Base-by-base conservation (phyloP, 64 coral and sea anemone genomes). In the Dendronephthya gigantea region DNA sequence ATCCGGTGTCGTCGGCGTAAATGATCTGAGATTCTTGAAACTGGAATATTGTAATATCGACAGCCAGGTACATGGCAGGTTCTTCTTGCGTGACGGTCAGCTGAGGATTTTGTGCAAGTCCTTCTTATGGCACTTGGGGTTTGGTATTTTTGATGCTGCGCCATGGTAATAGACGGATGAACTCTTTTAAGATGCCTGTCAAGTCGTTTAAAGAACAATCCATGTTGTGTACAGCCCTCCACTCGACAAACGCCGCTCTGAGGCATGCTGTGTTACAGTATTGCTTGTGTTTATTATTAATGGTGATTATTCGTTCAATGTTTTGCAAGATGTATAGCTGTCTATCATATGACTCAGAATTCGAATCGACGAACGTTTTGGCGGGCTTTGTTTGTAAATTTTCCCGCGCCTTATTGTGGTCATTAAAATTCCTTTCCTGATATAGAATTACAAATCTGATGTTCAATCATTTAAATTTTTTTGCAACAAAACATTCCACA, bases 181-280 rank as follows among this genome's bases (percentile, higher is more conserved):
- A 79, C 72, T 79, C 72, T 79, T 33, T 79, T 79, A 10, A 79
- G 36, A 33, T 79, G 72, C 36, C 72, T 30, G 22, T 79, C 72
- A 10, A 79, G 72, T 33, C 72, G 72, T 33, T 79, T 79, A 29
- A 79, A 79, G 36, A 34, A 33, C 22, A 79, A 39, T 33, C 72
- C 72, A 79, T 79, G 29, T 19, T 79, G 72, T 3, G 72, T 79
- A 9, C 72, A 79, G 7, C 9, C 9, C 9, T 17, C 11, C 0
- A 79, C 72, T 34, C 27, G 72, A 34, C 72, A 79, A 79, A 39
- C 36, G 33, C 72, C 28, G 29, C 72, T 79, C n/a, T n/a, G n/a
- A n/a, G n/a, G n/a, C n/a, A n/a, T n/a, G n/a, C n/a, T n/a, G n/a
- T n/a, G n/a, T n/a, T n/a, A n/a, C n/a, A n/a, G n/a, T n/a, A n/a